Base-by-base conservation (phyloP, 1,140 invertebrate species). In the Drosophila nebulosa region DNA sequence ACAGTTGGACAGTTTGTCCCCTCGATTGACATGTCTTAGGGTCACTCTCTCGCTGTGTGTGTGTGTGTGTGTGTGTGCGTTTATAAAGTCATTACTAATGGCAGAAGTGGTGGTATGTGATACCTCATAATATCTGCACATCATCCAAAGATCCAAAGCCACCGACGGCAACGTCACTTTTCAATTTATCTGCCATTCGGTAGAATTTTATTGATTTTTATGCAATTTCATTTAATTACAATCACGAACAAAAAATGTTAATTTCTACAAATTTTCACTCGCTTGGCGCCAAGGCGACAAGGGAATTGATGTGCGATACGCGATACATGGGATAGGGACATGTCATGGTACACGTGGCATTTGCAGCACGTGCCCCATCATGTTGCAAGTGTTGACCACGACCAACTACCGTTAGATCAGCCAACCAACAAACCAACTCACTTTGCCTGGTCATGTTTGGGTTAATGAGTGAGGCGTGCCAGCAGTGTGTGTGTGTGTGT, bases 201-300 rank as follows among this genome's bases (percentile, higher is more conserved):
- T 57, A 51, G 21, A 30, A 67, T 55, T 46, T 61, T 69, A 88
- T 88, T 79, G 84, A 89, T 88, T 88, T 88, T 88, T 88, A 58
- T 88, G 83, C 83, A 88, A 83, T 88, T 83, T 88, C 83, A 88
- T 83, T 88, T 77, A 81, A 88, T 88, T 80, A 88, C 74, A 81
- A 73, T 30, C 55, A 46, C 66, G 1, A 64, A 67, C 65, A 67
- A 74, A 83, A 86, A 83, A 88, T 67, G 78, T 86, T 90, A 90
- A 90, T 90, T 86, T 90, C 75, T 90, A 84, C 86, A 90, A 90
- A 90, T 90, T 90, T 90, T 90, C 86, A 90, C 80, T 75, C 58
- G 64, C 56, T 57, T 57, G 75, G 75, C 78, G 75, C 71, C 78
- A 74, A 27, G 39, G 74, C 69, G 73, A 64, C 73, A 63, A 69